phyloP scores from a whole-genome alignment of 2,888 invertebrate species.

The Cantharis nigra region DNA sequence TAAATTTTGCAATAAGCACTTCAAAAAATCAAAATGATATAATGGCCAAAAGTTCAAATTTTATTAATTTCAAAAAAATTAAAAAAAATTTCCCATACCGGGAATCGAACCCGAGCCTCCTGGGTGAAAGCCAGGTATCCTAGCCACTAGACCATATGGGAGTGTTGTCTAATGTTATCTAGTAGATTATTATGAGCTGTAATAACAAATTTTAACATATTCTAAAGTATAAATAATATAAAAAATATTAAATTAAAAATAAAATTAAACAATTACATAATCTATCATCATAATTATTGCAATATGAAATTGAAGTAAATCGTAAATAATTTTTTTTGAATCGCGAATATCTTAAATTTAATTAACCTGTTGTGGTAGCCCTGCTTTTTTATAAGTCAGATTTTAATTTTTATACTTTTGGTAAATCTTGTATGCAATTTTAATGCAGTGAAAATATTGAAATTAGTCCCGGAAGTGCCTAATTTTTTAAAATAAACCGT shows the following conservation, averaged over 20 bases:
- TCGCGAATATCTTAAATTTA: not conserved
- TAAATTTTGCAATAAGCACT: no score
- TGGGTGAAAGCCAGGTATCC: slow-evolving; percentile 75
- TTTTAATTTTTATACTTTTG: not conserved
- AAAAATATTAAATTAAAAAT: no score
- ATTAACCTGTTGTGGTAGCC: not conserved
- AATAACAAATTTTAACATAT: no score
- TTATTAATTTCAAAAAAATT: no score
- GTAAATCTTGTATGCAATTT: not conserved
- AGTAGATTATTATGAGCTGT: no score
- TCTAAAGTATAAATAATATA: no score
- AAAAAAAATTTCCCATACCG: slow-evolving; percentile 63
- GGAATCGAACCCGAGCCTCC: slow-evolving; percentile 77
- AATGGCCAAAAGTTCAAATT: no score
- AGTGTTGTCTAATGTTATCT: not conserved
- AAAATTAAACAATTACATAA: not conserved
- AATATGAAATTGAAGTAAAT: not conserved
- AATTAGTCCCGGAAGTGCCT: not conserved
- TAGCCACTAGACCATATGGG: slow-evolving; percentile 68
- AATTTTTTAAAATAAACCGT: not conserved
- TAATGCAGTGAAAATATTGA: not conserved
- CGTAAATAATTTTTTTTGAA: not conserved
- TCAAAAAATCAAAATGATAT: no score
- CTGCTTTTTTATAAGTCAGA: not conserved
- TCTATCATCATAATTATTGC: not conserved